These are phyloP conservation scores for Laupala kohalensis DNA, from an alignment of 1,140 invertebrate genomes.

Conservation along the genomic window DNA sequence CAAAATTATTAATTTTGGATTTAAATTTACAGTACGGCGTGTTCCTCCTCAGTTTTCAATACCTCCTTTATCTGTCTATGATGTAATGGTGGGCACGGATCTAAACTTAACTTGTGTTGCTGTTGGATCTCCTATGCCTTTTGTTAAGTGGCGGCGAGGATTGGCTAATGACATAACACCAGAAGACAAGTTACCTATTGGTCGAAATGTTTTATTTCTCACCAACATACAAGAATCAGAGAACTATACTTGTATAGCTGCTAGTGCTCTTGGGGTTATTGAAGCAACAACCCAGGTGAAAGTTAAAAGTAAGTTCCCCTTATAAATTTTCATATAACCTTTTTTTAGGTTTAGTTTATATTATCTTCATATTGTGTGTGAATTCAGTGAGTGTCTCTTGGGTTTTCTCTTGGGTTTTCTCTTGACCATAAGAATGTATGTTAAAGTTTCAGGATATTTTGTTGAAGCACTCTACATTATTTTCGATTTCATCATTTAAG, in stretches of 20 bases:
- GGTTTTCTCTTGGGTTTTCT: not conserved
- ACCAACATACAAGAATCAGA: slow-evolving; percentile 79
- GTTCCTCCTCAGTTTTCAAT: slow-evolving; percentile 91
- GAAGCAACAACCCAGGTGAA: slow-evolving; percentile 75
- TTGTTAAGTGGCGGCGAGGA: slow-evolving; percentile 89
- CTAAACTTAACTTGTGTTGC: slow-evolving; percentile 93
- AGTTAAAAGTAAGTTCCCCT: slow-evolving; percentile 74
- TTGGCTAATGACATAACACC: slow-evolving; percentile 64
- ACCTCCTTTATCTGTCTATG: slow-evolving; percentile 63
- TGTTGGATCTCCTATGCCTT: slow-evolving; percentile 93
- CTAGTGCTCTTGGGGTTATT: slow-evolving; percentile 85
- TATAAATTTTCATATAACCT: not conserved
- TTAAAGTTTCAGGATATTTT: not conserved
- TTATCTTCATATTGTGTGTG: not conserved
- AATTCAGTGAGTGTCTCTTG: not conserved
- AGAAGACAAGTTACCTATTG: slow-evolving; percentile 71
- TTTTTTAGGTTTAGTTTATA: not conserved
- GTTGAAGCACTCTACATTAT: too few relatives aligned
- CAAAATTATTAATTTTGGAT: not conserved
- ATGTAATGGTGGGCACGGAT: slow-evolving; percentile 79
- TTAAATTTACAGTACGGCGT: slow-evolving; percentile 56
- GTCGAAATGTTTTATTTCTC: slow-evolving; percentile 73
- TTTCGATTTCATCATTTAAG: not conserved
- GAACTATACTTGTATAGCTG: slow-evolving; percentile 93
- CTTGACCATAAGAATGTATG: not conserved